Base-by-base conservation (phyloP, 2,888 invertebrate species). In the Parnassius orleans region DNA sequence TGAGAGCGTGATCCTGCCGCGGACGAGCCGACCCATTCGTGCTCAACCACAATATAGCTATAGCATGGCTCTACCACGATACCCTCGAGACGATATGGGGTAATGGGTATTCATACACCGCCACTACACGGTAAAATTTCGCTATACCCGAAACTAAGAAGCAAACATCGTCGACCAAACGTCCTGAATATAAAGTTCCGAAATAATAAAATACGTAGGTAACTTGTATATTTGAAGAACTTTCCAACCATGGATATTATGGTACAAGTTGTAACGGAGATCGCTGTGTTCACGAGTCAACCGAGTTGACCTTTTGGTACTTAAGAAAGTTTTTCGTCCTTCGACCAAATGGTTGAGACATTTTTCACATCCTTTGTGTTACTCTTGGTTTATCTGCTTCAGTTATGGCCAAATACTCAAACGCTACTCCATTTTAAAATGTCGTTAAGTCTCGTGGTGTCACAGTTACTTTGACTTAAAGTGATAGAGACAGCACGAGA, bases 241-340 rank as follows among this genome's bases (percentile, higher is more conserved):
- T 61, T 57, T 42, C 1, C 51, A 52, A 51, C 52, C 53, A 57
- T 42, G 52, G 53, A 53, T 61, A 53, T 52, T 57, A 61, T 41
- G 41, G 53, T 3, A 33, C 57, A 53, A 47, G 46, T 47, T 48
- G 9, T 52, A 51, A 11, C 10, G 42, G 41, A 46, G 42, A 53
- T 53, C 42, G 24, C 41, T 24, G 24, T 47, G 47, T 42, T 60
- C 53, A 57, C 57, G 48, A 57, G 46, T 48, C 57, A 42, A 47
- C 52, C 52, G 24, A 57, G 41, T 42, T 53, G 48, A 53, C 53
- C 61, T 57, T 53, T 47, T 10, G 9, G 44, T 19, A 50, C 41
- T 47, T 46, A 55, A 3, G 10, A 52, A 52, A 61, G 9, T 46
- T 61, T 57, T 53, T 47, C 53, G 19, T 10, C 15, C 47, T 24